These are phyloP conservation scores for Otis tarda DNA, from an alignment of 2,113 vertebrate species.

Conservation along the genomic window DNA sequence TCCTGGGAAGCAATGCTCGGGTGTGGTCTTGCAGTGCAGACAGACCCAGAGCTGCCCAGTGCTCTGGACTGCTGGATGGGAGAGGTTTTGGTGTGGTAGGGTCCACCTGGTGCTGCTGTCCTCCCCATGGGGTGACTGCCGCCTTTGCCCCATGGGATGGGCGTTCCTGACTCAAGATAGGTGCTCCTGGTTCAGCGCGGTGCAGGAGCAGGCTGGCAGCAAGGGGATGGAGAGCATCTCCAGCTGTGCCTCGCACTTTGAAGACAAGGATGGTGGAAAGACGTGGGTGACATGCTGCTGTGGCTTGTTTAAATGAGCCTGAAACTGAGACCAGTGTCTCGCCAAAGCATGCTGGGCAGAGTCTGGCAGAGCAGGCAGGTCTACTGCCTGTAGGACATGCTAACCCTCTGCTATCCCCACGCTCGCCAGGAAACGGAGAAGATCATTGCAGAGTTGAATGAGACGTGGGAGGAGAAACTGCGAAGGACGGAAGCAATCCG, in stretches of 20 bases:
- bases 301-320: neutral
- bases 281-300: neutral
- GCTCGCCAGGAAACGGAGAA: slow-evolving; percentile 90
- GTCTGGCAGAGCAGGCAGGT: neutral
- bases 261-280: neutral
- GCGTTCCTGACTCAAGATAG: neutral
- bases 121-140: accelerated
- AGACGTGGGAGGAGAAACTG: slow-evolving; percentile 98
- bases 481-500: slow-evolving; percentile 94
- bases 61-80: accelerated
- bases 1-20: accelerated
- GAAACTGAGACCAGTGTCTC: neutral
- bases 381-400: neutral
- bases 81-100: neutral
- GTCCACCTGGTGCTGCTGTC: neutral
- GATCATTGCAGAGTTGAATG: slow-evolving; percentile 97
- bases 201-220: neutral
- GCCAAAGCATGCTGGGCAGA: neutral
- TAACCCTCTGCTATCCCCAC: neutral
- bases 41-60: neutral
- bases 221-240: neutral
- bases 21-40: accelerated
- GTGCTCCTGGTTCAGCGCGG: neutral
- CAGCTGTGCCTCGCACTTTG: neutral
- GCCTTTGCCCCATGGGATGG: neutral